phyloP scores from a whole-genome alignment of 1,140 invertebrate genomes.

The Zaprionus taronus region DNA sequence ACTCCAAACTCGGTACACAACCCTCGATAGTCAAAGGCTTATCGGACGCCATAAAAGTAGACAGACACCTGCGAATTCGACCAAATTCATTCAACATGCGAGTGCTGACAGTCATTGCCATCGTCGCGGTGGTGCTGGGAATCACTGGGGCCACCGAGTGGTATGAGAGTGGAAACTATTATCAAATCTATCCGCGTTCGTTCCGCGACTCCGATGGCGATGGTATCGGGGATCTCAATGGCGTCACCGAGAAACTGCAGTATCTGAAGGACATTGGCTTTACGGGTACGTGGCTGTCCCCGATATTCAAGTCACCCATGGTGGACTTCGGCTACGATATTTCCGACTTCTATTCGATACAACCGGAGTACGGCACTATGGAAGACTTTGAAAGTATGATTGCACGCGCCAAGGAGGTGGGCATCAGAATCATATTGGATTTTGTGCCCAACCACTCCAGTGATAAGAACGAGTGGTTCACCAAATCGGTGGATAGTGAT shows the following conservation, averaged over 20 bases:
- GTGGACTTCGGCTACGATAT: slow-evolving; percentile 91
- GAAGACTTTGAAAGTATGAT: slow-evolving; percentile 89
- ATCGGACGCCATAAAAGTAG: slow-evolving; percentile 62
- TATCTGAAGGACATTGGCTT: slow-evolving; percentile 86
- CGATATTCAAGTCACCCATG: slow-evolving; percentile 89
- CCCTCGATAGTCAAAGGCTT: slow-evolving; percentile 52
- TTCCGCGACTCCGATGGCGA: slow-evolving; percentile 90
- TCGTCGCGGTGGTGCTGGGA: slow-evolving; percentile 42
- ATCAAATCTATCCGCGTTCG: slow-evolving; percentile 91
- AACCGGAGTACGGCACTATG: slow-evolving; percentile 89
- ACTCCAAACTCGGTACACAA: slow-evolving; percentile 44
- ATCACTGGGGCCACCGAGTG: slow-evolving; percentile 85
- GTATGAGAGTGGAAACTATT: slow-evolving; percentile 90
- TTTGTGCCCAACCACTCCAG: slow-evolving; percentile 92
- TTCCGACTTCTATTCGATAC: slow-evolving; percentile 90
- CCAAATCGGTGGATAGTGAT: slow-evolving; percentile 85
- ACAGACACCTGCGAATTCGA: slow-evolving; percentile 8
- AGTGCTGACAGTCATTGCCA: slow-evolving; percentile 43
- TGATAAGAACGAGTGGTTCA: slow-evolving; percentile 90
- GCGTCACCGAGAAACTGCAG: slow-evolving; percentile 85
- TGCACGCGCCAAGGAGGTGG: slow-evolving; percentile 86
- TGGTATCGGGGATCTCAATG: slow-evolving; percentile 90
- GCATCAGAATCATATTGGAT: slow-evolving; percentile 88
- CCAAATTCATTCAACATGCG: slow-evolving; percentile 63
- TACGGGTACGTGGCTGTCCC: slow-evolving; percentile 89